Evolutionary conservation across 2,888 invertebrate species (phyloP).

Genomic region (Brenthis hecate): DNA sequence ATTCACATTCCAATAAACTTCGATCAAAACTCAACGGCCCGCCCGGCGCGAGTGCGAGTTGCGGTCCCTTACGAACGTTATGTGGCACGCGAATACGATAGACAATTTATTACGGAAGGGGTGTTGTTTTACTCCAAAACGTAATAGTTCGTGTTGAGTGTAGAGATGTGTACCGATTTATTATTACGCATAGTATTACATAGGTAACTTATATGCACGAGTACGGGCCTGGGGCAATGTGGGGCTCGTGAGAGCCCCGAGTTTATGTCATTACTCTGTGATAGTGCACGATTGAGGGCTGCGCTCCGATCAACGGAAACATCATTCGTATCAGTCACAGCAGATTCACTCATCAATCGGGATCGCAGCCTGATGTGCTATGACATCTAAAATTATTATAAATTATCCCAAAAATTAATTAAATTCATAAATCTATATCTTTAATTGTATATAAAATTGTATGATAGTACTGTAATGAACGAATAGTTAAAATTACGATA

Average conservation of each 20-base stretch:
- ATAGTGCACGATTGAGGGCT: slow-evolving; percentile 74
- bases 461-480: slow-evolving; percentile 68
- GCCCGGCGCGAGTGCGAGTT: slow-evolving; percentile 39
- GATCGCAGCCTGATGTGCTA: slow-evolving; percentile 71
- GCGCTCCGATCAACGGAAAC: slow-evolving; percentile 53
- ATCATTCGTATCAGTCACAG: slow-evolving; percentile 41
- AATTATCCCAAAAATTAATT: slow-evolving; percentile 82
- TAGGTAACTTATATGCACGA: slow-evolving; percentile 77
- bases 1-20: slow-evolving; percentile 37
- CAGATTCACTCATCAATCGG: slow-evolving; percentile 45
- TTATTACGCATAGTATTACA: slow-evolving; percentile 73
- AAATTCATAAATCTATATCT: slow-evolving; percentile 75
- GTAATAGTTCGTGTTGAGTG: slow-evolving; percentile 62
- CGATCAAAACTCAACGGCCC: slow-evolving; percentile 21
- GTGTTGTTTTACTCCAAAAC: slow-evolving; percentile 30
- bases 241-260: slow-evolving; percentile 71
- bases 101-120: slow-evolving; percentile 46
- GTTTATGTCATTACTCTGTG: slow-evolving; percentile 82
- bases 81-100: slow-evolving; percentile 44
- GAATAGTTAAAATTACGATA: slow-evolving; percentile 59
- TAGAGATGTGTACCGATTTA: slow-evolving; percentile 72
- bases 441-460: slow-evolving; percentile 77
- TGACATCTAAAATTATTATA: slow-evolving; percentile 78
- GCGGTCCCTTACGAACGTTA: slow-evolving; percentile 59
- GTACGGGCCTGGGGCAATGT: slow-evolving; percentile 81